Evolutionary conservation across 2,113 vertebrate species (phyloP).

Genomic region (Macquaria ambigua): DNA sequence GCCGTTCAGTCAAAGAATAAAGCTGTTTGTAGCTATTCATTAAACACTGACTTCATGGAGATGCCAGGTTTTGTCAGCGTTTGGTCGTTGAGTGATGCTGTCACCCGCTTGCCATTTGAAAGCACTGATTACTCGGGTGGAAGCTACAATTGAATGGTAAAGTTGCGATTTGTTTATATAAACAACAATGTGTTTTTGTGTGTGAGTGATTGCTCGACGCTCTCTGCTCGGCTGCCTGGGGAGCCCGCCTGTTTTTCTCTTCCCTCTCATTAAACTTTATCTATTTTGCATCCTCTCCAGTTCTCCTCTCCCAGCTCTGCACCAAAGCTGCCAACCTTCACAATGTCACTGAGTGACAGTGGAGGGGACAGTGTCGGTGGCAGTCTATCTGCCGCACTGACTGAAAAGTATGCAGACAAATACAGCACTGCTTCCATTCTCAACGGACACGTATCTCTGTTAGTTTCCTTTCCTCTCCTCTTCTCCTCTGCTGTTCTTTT

Average conservation of each 20-base stretch:
- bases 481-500: background rate
- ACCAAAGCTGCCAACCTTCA: constrained; percentile 39
- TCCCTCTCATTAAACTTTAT: constrained; percentile 66
- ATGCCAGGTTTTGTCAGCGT: background rate
- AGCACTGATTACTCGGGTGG: constrained; percentile 37
- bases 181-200: constrained; percentile 31
- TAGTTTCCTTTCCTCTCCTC: constrained; percentile 9
- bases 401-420: constrained; percentile 32
- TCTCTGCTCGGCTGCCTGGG: constrained; percentile 42
- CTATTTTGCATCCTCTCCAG: constrained; percentile 40
- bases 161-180: constrained; percentile 43
- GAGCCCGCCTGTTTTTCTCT: constrained; percentile 55
- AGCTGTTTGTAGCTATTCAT: background rate
- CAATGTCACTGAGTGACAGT: constrained; percentile 50
- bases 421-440: background rate
- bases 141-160: constrained; percentile 13
- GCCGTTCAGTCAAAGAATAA: background rate
- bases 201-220: constrained; percentile 43
- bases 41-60: background rate
- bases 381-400: constrained; percentile 15
- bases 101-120: constrained; percentile 14
- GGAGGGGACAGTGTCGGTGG: constrained; percentile 15
- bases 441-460: background rate
- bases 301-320: constrained; percentile 38
- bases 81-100: background rate